These are phyloP conservation scores for Pipa parva DNA, from an alignment of 2,113 vertebrate genomes.

Conservation along the genomic window DNA sequence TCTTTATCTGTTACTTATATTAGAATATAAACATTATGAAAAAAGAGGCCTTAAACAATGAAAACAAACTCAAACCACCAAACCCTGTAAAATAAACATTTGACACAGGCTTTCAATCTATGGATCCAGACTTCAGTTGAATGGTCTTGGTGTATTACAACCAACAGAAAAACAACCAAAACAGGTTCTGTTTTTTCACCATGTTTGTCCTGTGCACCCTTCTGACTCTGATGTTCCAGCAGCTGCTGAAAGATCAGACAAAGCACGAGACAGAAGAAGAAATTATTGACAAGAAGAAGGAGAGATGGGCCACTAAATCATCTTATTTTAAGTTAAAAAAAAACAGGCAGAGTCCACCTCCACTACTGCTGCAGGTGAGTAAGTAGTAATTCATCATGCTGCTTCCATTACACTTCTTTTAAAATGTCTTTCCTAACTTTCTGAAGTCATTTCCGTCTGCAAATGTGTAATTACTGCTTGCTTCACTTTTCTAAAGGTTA, in stretches of 20 bases:
- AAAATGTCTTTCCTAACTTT: no score
- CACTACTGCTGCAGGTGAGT: slow-evolving; percentile 5
- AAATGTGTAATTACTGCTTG: no score
- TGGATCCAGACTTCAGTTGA: not conserved
- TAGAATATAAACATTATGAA: no score
- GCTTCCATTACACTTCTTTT: no score
- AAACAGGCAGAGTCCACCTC: not conserved
- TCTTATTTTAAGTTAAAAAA: not conserved
- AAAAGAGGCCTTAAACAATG: not conserved
- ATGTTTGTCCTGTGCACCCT: slow-evolving; percentile 17
- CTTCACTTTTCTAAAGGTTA: no score
- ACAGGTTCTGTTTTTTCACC: not conserved
- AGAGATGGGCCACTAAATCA: not conserved
- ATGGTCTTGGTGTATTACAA: not conserved
- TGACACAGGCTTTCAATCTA: not conserved
- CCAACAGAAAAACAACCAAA: not conserved
- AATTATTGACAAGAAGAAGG: not conserved
- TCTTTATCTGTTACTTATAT: no score
- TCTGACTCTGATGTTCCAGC: not conserved
- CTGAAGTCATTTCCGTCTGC: no score
- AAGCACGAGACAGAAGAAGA: not conserved
- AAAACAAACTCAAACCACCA: not conserved
- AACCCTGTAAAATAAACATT: not conserved
- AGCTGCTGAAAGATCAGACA: not conserved
- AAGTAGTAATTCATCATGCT: not conserved